A percentile compares a stretch with the other conserved stretches of the same genome.
Evolutionary conservation across 2,888 invertebrate species (phyloP).

Genomic region (Lycocerus yunnanus): DNA sequence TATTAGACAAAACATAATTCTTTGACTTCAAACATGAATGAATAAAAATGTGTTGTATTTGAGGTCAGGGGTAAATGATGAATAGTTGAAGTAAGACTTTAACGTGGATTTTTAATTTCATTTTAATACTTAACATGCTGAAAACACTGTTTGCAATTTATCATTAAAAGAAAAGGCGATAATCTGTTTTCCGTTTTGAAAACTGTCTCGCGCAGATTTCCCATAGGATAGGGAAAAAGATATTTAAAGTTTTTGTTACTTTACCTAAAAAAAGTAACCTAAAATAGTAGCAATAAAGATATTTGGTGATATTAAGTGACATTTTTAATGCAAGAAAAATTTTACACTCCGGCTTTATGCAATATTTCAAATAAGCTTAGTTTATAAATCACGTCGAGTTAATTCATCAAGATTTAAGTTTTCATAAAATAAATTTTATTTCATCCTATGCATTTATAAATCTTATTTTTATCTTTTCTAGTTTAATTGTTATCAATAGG

Average conservation of each 20-base stretch:
- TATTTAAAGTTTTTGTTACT: slow-evolving; percentile 2
- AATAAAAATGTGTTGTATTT: not conserved
- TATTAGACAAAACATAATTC: no score
- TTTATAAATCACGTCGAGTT: not conserved
- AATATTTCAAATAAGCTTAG: not conserved
- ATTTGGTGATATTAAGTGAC: not conserved
- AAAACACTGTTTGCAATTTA: slow-evolving; percentile 3
- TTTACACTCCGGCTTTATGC: not conserved
- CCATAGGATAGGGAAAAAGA: slow-evolving; percentile 1
- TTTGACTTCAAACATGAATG: no score
- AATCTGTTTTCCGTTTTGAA: not conserved
- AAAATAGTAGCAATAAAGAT: not conserved
- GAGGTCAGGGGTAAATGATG: not conserved
- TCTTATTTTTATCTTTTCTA: not conserved
- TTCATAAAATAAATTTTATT: not conserved
- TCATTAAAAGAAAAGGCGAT: slow-evolving; percentile 1
- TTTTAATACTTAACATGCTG: slow-evolving; percentile 1
- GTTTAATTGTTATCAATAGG: not conserved
- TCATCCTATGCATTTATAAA: not conserved
- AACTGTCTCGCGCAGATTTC: slow-evolving; percentile 2
- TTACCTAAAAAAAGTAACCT: not conserved
- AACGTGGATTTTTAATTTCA: not conserved
- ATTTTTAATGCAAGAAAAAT: not conserved
- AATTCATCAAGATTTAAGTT: not conserved
- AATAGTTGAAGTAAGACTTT: not conserved